Evolutionary conservation across 2,797 vertebrate species (phyloP), one percentile per base, ranked within the genome.

Genomic region (Arvicola amphibius): DNA sequence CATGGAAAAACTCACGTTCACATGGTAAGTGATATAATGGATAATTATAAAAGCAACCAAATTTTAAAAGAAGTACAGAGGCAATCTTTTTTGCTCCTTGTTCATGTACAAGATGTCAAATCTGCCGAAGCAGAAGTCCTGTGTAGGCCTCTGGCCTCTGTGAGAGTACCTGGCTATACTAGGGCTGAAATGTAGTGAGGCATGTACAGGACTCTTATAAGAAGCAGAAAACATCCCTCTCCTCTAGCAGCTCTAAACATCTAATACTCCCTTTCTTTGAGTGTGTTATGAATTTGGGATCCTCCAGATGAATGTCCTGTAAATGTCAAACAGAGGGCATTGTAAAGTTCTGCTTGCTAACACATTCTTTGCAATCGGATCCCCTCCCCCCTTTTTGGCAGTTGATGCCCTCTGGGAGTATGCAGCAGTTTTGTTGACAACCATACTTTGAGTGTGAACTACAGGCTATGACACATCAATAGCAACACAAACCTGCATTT

Each of bases 241-340:
- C 59, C 95, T 94, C 96, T 86, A 96, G 89, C 48, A 8, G 17
- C 93, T 94, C 78, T 73, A 97, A 96, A 5, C 88, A 96, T 48
- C 2, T 59, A 2, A 48, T 86, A 51, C 51, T 74, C 93, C 76
- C 83, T 94, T 97, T 96, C 84, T 96, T 90, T 96, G 93, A 90
- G 88, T 14, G 48, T 78, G 51, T 2, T 95, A 90, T 3, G 53
- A 89, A 56, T 6, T 87, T 86, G 77, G 96, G 80, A 90, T 93
- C 96, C 87, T 97, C 89, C 92, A 97, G 83, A 94, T 0, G 79
- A 97, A 94, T 0, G 1, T 81, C 94, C 91, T 95, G 90, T 59
- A 71, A 83, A 95, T 86, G 76, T n/a, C 93, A 92, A 67, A 88
- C 69, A 95, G 79, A 92, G 91, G 46, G 61, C 56, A 88, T 79